Percentiles rank a stretch among this genome's conserved stretches.
phyloP scores from a whole-genome alignment of 2,113 vertebrate species.

The Lutjanus erythropterus region DNA sequence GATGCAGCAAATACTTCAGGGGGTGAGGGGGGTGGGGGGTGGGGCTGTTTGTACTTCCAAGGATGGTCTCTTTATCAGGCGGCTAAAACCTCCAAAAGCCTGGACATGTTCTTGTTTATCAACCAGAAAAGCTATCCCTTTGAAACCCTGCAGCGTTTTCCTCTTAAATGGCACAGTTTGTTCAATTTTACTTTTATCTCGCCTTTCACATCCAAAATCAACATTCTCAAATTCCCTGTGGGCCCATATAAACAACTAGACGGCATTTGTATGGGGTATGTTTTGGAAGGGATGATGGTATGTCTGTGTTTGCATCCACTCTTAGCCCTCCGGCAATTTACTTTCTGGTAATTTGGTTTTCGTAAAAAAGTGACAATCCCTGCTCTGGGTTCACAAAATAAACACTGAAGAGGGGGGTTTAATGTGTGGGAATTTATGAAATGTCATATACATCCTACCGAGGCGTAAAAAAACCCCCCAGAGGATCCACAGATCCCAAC shows the following conservation, averaged over 20 bases:
- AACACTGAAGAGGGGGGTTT: background rate
- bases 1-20: slow-evolving; percentile 16
- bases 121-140: background rate
- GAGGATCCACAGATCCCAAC: slow-evolving; percentile 17
- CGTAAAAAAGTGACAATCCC: slow-evolving; percentile 40
- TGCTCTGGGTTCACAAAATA: slow-evolving; percentile 25
- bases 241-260: slow-evolving; percentile 21
- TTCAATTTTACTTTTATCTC: slow-evolving; percentile 54
- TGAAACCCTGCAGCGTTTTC: slow-evolving; percentile 30
- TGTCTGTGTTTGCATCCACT: slow-evolving; percentile 37
- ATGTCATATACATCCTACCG: background rate
- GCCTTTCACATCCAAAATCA: slow-evolving; percentile 39
- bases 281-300: slow-evolving; percentile 32
- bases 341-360: slow-evolving; percentile 43
- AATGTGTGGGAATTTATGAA: slow-evolving; percentile 24
- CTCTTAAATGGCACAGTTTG: slow-evolving; percentile 48
- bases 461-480: slow-evolving; percentile 15
- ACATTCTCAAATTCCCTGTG: slow-evolving; percentile 35
- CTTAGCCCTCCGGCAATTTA: slow-evolving; percentile 24
- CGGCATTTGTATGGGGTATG: slow-evolving; percentile 7
- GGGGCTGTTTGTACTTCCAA: slow-evolving; percentile 5
- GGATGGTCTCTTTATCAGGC: slow-evolving; percentile 28
- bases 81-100: background rate
- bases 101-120: slow-evolving; percentile 32
- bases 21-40: background rate